Evolutionary conservation across 1,140 invertebrate species (phyloP).

Genomic region (Charaxes varanes): DNA sequence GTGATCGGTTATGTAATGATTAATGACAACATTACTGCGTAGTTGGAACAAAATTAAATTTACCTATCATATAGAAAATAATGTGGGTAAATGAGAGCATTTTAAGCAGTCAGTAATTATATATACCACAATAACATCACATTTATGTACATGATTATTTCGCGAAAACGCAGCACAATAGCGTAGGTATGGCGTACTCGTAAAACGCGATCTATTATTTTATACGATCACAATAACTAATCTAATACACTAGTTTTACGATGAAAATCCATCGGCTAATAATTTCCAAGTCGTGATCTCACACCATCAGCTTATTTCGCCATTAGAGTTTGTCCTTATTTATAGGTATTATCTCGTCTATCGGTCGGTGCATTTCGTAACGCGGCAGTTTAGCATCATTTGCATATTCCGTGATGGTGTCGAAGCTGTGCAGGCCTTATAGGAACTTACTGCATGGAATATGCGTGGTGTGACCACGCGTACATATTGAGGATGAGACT

Average conservation of each 20-base stretch:
- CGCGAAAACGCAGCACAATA: too few species aligned
- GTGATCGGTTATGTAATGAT: too few species aligned
- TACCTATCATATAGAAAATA: too few species aligned
- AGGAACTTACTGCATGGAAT: slow-evolving; percentile 19
- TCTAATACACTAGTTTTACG: slow-evolving; percentile 40
- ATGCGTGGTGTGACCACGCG: too few species aligned
- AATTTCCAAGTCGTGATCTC: slow-evolving; percentile 64
- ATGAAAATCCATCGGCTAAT: slow-evolving; percentile 50
- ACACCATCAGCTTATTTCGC: slow-evolving; percentile 63
- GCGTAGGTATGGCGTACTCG: too few species aligned
- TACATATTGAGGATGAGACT: too few species aligned
- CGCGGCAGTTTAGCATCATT: slow-evolving; percentile 55
- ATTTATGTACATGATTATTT: too few species aligned
- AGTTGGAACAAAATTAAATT: too few species aligned
- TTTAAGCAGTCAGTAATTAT: too few species aligned
- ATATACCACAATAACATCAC: too few species aligned
- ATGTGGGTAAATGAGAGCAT: too few species aligned
- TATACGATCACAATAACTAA: slow-evolving; percentile 29
- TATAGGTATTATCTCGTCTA: slow-evolving; percentile 66
- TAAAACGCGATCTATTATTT: slow-evolving; percentile 17
- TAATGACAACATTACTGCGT: too few species aligned
- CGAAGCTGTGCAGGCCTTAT: slow-evolving; percentile 27
- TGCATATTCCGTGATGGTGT: slow-evolving; percentile 64
- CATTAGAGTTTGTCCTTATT: slow-evolving; percentile 64
- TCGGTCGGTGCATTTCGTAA: slow-evolving; percentile 59